phyloP scores from a whole-genome alignment of 1,140 invertebrate genomes.

The Orussus abietinus region DNA sequence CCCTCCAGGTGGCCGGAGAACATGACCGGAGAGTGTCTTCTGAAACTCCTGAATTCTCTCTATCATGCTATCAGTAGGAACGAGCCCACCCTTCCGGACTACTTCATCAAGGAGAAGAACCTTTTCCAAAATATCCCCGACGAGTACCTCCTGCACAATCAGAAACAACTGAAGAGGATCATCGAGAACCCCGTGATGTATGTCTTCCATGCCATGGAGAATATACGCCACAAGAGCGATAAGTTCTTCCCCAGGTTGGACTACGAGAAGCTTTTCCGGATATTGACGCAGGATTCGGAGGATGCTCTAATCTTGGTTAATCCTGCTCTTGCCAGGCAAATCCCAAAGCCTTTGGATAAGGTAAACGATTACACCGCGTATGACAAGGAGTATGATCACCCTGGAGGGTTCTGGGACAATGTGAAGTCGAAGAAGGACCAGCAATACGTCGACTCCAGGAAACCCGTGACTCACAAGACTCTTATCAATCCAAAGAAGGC shows the following conservation, averaged over 20 bases:
- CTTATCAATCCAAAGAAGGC: conserved; percentile 30
- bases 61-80: conserved; percentile 55
- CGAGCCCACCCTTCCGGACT: conserved; percentile 61
- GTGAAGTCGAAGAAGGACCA: conserved; percentile 43
- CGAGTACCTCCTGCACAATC: conserved; percentile 60
- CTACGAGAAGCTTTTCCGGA: conserved; percentile 59
- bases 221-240: conserved; percentile 60
- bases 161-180: conserved; percentile 64
- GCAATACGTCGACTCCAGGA: conserved; percentile 15
- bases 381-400: conserved; percentile 15
- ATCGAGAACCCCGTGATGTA: conserved; percentile 68
- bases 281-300: conserved; percentile 49
- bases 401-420: conserved; percentile 48
- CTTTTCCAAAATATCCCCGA: conserved; percentile 66
- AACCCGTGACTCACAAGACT: conserved; percentile 24
- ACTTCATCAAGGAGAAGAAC: conserved; percentile 70
- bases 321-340: conserved; percentile 25
- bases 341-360: not conserved
- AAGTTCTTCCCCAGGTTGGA: conserved; percentile 67
- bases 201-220: conserved; percentile 62
- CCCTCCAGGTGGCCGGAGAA: conserved; percentile 67
- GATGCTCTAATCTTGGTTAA: conserved; percentile 40
- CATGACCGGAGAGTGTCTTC: conserved; percentile 63
- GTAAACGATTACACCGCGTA: not conserved
- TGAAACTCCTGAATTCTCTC: conserved; percentile 57